Evolutionary conservation across 2,888 invertebrate species (phyloP), one percentile per base, ranked within the genome.

Genomic region (Sphaeridia pumilis): DNA sequence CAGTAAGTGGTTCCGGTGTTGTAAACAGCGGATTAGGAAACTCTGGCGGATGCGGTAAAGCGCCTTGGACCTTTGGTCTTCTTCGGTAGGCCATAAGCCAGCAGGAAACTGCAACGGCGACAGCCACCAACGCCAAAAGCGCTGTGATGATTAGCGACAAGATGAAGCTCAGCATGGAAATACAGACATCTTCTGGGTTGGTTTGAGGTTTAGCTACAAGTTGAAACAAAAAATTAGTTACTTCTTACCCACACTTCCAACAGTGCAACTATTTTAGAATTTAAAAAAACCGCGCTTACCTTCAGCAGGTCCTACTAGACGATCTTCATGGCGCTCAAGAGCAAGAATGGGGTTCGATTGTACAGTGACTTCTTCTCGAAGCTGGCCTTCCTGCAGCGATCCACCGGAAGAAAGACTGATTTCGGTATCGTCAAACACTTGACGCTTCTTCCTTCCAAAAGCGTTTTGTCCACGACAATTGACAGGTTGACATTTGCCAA

Each of bases 31-130:
- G 90, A 73, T 92, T 92, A 55, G 92, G 92, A 75, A 92, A 90
- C 74, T 92, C 90, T 60, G 90, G 87, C 64, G 92, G 92, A 76
- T 92, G 92, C 63, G 92, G 90, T 67, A 92, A 76, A 44, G 92
- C 92, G 36, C 90, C 90, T 59, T 86, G 80, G 48, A 85, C 80
- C 67, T 87, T 87, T 49, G 89, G 86, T 68, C 86, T 80, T 66
- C 89, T 80, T 64, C 90, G 75, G 75, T 90, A 90, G 66, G 92
- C 92, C 80, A 92, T 87, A 61, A 92, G 77, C 92, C 92, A 93
- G 73, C 92, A 92, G 58, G 89, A 90, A 54, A 92, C 90, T 53
- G 90, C 90, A 47, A 92, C 87, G 26, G 92, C 92, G 53, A 93
- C 90, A 54, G 92, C 90, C 55, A 92, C 90, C 60, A 93, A 76